Conservation (phyloP, 2,113 vertebrate species). For the Lycaon pictus region DNA sequence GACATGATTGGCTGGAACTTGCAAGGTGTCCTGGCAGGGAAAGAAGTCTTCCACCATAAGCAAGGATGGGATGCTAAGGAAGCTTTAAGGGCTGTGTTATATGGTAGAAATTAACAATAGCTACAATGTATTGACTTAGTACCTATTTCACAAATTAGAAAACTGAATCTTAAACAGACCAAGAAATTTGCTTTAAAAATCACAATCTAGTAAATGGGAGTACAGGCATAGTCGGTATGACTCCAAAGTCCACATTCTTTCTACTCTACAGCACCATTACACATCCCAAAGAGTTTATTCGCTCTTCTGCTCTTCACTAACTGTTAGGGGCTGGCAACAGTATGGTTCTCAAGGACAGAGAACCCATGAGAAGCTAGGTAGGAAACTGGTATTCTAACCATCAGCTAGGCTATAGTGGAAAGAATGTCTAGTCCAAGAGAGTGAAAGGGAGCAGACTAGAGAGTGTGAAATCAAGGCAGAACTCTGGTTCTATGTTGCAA, state of each 20-base stretch:
- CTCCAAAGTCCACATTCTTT: neutral
- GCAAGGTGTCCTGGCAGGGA: neutral
- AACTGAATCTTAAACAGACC: neutral
- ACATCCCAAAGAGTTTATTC: neutral
- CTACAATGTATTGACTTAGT: neutral
- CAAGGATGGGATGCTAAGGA: neutral
- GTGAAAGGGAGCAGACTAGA: neutral
- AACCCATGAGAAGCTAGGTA: neutral
- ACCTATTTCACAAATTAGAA: constrained; percentile 40
- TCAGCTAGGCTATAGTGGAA: neutral
- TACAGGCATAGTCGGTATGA: neutral
- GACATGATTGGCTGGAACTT: constrained; percentile 35
- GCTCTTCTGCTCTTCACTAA: neutral
- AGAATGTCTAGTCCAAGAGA: neutral
- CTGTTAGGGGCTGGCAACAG: neutral
- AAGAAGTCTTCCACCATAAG: neutral
- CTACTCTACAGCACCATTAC: neutral
- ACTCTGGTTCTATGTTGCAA: neutral
- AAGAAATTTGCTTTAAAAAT: neutral
- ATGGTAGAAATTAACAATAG: neutral
- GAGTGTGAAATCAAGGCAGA: neutral
- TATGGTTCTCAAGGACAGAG: neutral
- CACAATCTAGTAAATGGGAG: neutral
- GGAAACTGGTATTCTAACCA: neutral
- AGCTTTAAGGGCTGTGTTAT: neutral